Base-by-base conservation (phyloP, 2,888 invertebrate genomes). In the Electrophaes corylata region DNA sequence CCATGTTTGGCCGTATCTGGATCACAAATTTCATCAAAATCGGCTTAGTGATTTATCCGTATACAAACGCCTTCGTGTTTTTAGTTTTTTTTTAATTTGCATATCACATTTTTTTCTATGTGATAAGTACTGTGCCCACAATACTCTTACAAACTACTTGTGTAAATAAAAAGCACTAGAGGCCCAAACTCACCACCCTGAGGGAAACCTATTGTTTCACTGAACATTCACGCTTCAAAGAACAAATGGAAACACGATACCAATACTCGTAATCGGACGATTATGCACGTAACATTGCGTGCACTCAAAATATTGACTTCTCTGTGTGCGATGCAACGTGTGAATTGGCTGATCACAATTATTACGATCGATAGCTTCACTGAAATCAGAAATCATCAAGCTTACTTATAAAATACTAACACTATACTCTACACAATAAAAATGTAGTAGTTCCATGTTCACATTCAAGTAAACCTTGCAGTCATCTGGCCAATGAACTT, bases 161-260 rank as follows among this genome's bases (percentile, higher is more conserved):
- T 45, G 43, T 48, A 49, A 55, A 55, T 59, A 10, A 54, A 39
- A 53, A 67, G 66, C 50, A 68, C 50, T 39, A 60, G 19, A 39
- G 66, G 67, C 23, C 59, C 67, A 20, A 68, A 55, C 20, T 46
- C 46, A 57, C 46, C 59, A 59, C 69, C 71, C 64, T 59, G 61
- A 11, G 56, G 61, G 40, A 65, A 59, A 37, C 55, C 62, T 45
- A 67, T 66, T 67, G 67, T 67, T 66, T 63, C 47, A 44, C 60
- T 66, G 66, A 70, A 72, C 69, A 72, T 68, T 64, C 57, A 69
- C 68, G 70, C 66, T 65, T 60, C 65, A 65, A 60, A 57, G 62
- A 66, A 65, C 64, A 62, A 64, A 63, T 67, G 71, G 70, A 70
- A 72, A 70, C 65, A 45, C 60, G 62, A 66, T 66, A 68, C 53